Evolutionary conservation across 2,888 invertebrate species (phyloP), one percentile per base, ranked within the genome.

Genomic region (Luperina nickerlii): DNA sequence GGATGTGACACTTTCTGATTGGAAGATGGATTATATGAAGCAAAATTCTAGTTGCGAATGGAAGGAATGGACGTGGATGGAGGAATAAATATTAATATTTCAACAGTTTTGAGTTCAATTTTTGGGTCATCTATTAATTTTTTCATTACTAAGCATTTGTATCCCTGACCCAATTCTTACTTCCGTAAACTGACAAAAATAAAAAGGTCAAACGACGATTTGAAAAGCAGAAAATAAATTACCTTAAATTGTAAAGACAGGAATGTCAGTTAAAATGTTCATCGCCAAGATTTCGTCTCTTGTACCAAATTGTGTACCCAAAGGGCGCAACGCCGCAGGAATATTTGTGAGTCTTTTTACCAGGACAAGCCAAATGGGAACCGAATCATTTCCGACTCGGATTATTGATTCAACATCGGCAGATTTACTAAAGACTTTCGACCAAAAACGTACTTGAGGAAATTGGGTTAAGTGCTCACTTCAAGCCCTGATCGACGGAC

Each of bases 401-500:
- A 75, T 84, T 85, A 89, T 89, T 88, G 88, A 89, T 88, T 88
- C 77, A 81, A 86, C 83, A 82, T 89, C 83, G 82, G 70, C 78
- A 75, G 78, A 82, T 82, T 89, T 88, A 73, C 78, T 74, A 63
- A 66, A 87, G 77, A 81, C 81, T 88, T 86, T 82, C 78, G 51
- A 83, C 74, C 87, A 78, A 72, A 86, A 86, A 73, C 79, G 83
- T 89, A 79, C 81, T 84, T 68, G 68, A 79, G 77, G 54, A 82
- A 86, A 89, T 88, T 83, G 79, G 88, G 88, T 89, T 85, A 88
- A 89, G 90, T 88, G 85, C 79, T 81, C 69, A 73, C 79, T 81
- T 77, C 74, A 75, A 84, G 78, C 67, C 69, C 60, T 80, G 82
- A 83, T 85, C 72, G 88, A 83, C 79, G 74, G 78, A 78, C 77